phyloP scores from a whole-genome alignment of 2,888 invertebrate genomes.

The Ischnus inquisitorius region DNA sequence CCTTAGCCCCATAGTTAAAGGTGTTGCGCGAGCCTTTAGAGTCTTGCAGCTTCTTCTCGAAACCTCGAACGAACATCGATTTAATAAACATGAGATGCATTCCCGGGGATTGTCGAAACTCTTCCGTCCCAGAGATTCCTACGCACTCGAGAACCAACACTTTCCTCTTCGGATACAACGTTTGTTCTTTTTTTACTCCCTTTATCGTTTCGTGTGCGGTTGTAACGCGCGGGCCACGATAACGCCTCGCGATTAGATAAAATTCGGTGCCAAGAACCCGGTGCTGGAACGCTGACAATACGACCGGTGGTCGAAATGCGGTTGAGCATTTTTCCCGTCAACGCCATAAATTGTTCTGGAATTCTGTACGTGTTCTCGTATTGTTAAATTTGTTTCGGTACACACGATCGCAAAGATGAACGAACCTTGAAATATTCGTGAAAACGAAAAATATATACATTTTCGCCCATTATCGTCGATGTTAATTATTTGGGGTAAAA shows the following conservation, averaged over 20 bases:
- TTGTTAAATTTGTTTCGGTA: background rate
- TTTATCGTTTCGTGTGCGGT: constrained; percentile 22
- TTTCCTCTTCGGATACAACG: constrained; percentile 18
- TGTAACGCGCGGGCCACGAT: constrained; percentile 52
- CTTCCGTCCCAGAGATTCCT: constrained; percentile 4
- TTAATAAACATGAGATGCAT: constrained; percentile 76
- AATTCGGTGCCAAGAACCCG: constrained; percentile 58
- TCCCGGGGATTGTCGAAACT: constrained; percentile 65
- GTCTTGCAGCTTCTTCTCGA: constrained; percentile 41
- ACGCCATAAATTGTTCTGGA: constrained; percentile 4
- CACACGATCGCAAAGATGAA: too few relatives aligned
- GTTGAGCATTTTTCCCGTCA: constrained; percentile 20
- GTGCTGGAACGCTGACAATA: constrained; percentile 32
- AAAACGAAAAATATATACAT: too few relatives aligned
- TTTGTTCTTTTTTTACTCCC: constrained; percentile 19
- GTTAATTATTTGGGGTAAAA: too few relatives aligned
- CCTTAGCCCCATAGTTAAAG: constrained; percentile 18
- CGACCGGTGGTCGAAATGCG: constrained; percentile 21
- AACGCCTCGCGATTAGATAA: constrained; percentile 63
- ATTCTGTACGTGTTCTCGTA: constrained; percentile 5
- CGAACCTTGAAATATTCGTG: too few relatives aligned
- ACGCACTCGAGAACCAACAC: constrained; percentile 18
- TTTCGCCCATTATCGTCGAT: too few relatives aligned
- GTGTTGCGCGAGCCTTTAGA: background rate
- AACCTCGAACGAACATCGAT: constrained; percentile 66